Evolutionary conservation across 1,140 invertebrate species (phyloP).

Genomic region (Colletes latitarsis): DNA sequence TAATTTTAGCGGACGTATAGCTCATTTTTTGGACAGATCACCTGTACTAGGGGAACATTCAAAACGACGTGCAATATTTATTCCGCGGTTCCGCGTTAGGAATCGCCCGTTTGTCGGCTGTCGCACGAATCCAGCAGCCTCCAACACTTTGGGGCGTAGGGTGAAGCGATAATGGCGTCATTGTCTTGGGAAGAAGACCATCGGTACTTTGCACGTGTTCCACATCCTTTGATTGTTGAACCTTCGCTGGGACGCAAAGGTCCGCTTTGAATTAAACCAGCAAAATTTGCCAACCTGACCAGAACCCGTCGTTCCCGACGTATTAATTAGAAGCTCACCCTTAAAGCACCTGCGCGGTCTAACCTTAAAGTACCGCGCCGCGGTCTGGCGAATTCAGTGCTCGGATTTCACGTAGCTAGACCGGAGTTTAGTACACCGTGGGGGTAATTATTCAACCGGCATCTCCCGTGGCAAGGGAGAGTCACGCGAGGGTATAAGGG

Average conservation of each 20-base stretch:
- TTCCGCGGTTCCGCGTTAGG: too few relatives aligned
- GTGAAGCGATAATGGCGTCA: too few relatives aligned
- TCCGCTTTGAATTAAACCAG: conserved; percentile 47
- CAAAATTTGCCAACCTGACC: conserved; percentile 59
- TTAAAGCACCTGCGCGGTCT: conserved; percentile 72
- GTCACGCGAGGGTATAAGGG: conserved; percentile 51
- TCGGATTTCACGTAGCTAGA: conserved; percentile 76
- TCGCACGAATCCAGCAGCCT: too few relatives aligned
- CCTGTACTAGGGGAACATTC: too few relatives aligned
- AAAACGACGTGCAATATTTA: too few relatives aligned
- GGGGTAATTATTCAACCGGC: conserved; percentile 80
- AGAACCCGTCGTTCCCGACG: conserved; percentile 50
- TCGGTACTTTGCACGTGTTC: background rate
- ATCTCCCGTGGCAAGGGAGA: conserved; percentile 74
- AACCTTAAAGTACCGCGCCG: conserved; percentile 72
- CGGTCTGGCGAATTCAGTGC: conserved; percentile 76
- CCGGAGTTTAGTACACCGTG: conserved; percentile 73
- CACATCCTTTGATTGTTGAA: conserved; percentile 55
- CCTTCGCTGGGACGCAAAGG: background rate
- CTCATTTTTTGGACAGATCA: too few relatives aligned
- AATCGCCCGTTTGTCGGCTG: too few relatives aligned
- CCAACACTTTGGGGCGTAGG: too few relatives aligned
- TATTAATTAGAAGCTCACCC: conserved; percentile 75
- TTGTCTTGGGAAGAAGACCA: background rate
- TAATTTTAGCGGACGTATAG: too few relatives aligned